A percentile compares a stretch with the other conserved stretches of the same genome.
Conservation (phyloP, 2,113 vertebrate species). For the Callopanchax toddi region DNA sequence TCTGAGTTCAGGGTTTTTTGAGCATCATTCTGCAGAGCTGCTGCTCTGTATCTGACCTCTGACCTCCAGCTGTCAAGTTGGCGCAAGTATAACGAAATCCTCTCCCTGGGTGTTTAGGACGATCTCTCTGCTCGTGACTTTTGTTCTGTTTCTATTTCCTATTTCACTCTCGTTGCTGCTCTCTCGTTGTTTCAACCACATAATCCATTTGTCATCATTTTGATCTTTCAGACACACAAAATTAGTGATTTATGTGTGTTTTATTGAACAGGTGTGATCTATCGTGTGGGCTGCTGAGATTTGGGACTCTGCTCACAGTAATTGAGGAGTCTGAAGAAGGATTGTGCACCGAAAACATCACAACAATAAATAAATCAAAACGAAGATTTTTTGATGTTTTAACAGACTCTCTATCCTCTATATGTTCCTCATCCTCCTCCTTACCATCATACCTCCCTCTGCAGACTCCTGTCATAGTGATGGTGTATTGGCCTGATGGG, state of each 20-base stretch:
- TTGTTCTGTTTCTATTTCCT: too few relatives aligned
- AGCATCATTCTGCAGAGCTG: background rate
- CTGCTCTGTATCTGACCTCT: slow-evolving; percentile 27
- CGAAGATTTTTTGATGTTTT: background rate
- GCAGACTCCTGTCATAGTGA: slow-evolving; percentile 32
- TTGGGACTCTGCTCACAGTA: too few relatives aligned
- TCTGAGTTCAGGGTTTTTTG: slow-evolving; percentile 1
- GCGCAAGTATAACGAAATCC: slow-evolving; percentile 4
- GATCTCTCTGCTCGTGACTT: background rate
- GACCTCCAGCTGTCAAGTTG: slow-evolving; percentile 15
- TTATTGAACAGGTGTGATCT: too few relatives aligned
- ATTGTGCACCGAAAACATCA: too few relatives aligned
- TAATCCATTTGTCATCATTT: too few relatives aligned
- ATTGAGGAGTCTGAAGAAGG: background rate
- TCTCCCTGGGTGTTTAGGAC: slow-evolving; percentile 10
- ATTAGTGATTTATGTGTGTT: too few relatives aligned
- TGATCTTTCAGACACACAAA: too few relatives aligned
- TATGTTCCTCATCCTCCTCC: slow-evolving; percentile 22
- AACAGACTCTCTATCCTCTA: background rate
- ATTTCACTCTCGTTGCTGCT: too few relatives aligned
- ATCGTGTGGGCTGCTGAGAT: too few relatives aligned
- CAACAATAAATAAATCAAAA: too few relatives aligned
- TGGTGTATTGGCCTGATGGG: slow-evolving; percentile 53
- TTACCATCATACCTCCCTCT: slow-evolving; percentile 40
- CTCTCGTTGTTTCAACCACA: too few relatives aligned